phyloP scores from a whole-genome alignment of 2,113 vertebrate genomes.

The Leiothrix lutea region DNA sequence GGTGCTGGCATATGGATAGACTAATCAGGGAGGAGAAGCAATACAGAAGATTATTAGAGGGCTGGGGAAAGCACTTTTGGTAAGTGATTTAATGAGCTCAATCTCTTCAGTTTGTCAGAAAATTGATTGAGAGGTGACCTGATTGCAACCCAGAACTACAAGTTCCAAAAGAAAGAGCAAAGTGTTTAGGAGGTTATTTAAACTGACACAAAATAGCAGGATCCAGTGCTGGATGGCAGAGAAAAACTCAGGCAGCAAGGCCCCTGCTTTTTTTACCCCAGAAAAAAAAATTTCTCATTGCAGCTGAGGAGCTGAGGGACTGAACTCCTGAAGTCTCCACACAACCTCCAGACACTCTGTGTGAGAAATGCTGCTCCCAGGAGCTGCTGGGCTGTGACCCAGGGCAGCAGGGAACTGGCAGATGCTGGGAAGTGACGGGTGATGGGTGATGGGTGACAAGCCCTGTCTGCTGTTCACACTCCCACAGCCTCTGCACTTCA shows the following conservation, averaged over 20 bases:
- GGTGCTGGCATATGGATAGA: background rate
- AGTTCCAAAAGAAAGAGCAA: background rate
- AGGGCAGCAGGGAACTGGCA: background rate
- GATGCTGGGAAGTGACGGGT: background rate
- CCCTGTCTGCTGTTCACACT: background rate
- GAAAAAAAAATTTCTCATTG: background rate
- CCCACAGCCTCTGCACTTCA: background rate
- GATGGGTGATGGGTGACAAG: background rate
- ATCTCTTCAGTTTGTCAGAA: slow-evolving; percentile 12
- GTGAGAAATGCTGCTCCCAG: background rate
- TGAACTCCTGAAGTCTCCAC: background rate
- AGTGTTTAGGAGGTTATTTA: background rate
- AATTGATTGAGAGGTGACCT: slow-evolving; percentile 10
- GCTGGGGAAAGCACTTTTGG: background rate
- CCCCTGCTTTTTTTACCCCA: background rate
- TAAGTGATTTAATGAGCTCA: background rate
- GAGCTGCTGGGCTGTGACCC: background rate
- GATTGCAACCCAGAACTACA: background rate
- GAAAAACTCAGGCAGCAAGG: background rate
- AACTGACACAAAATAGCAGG: background rate
- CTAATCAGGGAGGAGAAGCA: background rate
- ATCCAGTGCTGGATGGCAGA: background rate
- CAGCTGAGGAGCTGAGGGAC: background rate
- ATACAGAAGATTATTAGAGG: background rate
- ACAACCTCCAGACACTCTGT: background rate